Evolutionary conservation across 1,140 invertebrate genomes (phyloP).

Genomic region (Brachionus paranguensis): DNA sequence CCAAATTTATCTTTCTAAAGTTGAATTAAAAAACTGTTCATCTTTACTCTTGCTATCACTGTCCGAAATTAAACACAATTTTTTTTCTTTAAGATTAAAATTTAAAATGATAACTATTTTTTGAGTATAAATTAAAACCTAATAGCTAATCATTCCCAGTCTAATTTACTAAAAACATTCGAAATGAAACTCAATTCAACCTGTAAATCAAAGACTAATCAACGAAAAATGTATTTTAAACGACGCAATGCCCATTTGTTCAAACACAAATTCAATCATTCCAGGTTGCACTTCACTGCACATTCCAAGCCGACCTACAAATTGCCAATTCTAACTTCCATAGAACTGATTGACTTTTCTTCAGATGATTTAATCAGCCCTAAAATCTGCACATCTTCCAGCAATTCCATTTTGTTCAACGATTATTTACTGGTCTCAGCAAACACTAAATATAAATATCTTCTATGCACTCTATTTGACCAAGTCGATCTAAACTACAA

Average conservation of each 20-base stretch:
- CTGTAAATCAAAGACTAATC: not conserved
- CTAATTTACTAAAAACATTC: not conserved
- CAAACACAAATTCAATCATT: not conserved
- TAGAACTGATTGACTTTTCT: not conserved
- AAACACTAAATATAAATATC: constrained; percentile 17
- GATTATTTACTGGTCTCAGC: constrained; percentile 29
- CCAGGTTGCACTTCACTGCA: not conserved
- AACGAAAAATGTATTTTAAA: constrained; percentile 13
- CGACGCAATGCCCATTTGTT: constrained; percentile 8
- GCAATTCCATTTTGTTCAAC: constrained; percentile 8
- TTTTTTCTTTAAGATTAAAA: not conserved
- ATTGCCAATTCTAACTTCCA: not conserved
- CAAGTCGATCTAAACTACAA: not conserved
- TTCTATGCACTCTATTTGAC: constrained; percentile 14
- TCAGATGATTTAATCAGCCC: not conserved
- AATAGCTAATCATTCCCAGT: not conserved
- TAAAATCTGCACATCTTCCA: not conserved
- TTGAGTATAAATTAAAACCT: not conserved
- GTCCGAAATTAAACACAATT: not conserved
- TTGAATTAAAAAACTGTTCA: not conserved
- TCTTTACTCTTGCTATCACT: not conserved
- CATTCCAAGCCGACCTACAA: not conserved
- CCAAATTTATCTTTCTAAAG: not conserved
- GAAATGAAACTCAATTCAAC: not conserved
- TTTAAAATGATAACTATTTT: not conserved